phyloP scores from a whole-genome alignment of 2,113 vertebrate species.

The Eubucco bourcierii region DNA sequence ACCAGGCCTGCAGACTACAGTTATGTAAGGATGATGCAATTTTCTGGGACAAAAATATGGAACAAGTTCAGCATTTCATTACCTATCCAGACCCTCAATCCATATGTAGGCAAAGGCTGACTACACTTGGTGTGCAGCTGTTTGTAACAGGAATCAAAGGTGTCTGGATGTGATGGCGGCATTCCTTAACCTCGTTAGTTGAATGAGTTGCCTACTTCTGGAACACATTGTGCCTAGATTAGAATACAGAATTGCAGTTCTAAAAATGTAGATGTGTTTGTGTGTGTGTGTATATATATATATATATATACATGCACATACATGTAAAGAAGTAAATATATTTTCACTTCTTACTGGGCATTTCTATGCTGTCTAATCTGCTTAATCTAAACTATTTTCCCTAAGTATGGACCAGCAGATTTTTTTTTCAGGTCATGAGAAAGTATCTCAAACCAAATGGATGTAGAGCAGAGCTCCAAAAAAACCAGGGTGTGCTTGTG shows the following conservation, averaged over 20 bases:
- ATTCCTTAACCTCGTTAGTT: background rate
- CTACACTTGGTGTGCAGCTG: background rate
- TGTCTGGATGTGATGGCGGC: background rate
- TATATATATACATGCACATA: too few species aligned
- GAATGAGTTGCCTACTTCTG: background rate
- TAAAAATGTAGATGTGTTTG: background rate
- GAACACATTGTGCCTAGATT: background rate
- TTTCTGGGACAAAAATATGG: constrained; percentile 28
- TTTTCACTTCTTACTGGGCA: background rate
- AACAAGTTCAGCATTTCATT: constrained; percentile 32
- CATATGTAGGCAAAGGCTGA: background rate
- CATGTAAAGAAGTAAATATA: too few species aligned
- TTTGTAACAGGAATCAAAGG: background rate
- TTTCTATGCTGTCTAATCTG: background rate
- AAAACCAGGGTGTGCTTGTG: background rate
- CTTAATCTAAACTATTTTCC: background rate
- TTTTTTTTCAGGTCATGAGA: background rate
- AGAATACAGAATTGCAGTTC: background rate
- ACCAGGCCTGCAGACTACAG: constrained; percentile 10
- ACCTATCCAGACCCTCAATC: background rate
- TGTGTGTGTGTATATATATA: too few species aligned
- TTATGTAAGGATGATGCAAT: constrained; percentile 27
- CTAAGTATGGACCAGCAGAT: background rate
- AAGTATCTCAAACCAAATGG: background rate
- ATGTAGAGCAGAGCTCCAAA: background rate